Percentiles rank a stretch among this genome's conserved stretches.
Evolutionary conservation across 2,113 vertebrate species (phyloP).

Genomic region (Sapajus apella): DNA sequence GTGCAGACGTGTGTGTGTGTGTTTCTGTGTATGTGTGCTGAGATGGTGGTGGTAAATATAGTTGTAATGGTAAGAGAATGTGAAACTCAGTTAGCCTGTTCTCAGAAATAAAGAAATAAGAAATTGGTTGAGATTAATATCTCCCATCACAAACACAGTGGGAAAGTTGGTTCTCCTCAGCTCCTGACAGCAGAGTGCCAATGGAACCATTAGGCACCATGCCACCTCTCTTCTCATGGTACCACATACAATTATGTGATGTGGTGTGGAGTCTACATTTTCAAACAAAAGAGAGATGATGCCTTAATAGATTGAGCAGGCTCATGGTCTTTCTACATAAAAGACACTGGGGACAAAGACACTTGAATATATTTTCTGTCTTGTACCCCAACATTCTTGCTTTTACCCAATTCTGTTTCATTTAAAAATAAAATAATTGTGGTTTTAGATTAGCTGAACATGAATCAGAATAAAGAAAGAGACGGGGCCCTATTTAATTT

Average conservation of each 20-base stretch:
- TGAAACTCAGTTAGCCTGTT: not conserved
- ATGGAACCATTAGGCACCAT: slow-evolving; percentile 51
- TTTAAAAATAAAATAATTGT: slow-evolving; percentile 1
- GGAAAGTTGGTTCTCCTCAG: not conserved
- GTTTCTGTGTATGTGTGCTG: not conserved
- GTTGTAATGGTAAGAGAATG: not conserved
- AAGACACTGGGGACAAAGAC: not conserved
- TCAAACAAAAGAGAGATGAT: not conserved
- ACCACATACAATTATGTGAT: not conserved
- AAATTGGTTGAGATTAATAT: slow-evolving; percentile 65
- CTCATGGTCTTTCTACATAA: not conserved
- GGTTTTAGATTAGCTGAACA: not conserved
- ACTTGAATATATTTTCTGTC: not conserved
- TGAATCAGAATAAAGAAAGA: not conserved
- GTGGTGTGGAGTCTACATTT: not conserved
- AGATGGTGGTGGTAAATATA: not conserved
- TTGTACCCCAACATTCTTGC: not conserved
- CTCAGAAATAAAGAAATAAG: slow-evolving; percentile 56
- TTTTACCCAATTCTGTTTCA: not conserved
- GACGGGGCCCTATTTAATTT: not conserved
- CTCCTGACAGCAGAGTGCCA: slow-evolving; percentile 36
- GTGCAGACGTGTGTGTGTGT: not conserved
- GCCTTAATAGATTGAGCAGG: not conserved
- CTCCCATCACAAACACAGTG: slow-evolving; percentile 54
- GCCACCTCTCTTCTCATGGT: not conserved